phyloP scores from a whole-genome alignment of 1,140 invertebrate genomes.

The Melitaea cinxia region DNA sequence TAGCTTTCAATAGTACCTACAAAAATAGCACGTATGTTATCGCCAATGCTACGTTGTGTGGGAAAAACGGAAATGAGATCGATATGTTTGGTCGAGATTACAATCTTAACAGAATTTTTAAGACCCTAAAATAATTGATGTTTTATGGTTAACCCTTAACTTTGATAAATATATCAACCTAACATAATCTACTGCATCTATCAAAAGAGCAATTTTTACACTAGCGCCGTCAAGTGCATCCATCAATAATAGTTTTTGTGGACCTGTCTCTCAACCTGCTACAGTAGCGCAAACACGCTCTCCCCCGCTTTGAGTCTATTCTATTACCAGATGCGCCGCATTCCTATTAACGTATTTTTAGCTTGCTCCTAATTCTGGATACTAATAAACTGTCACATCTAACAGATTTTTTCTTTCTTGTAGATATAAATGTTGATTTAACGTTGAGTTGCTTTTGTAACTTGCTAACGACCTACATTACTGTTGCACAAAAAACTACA shows the following conservation, averaged over 20 bases:
- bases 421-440: slow-evolving; percentile 10
- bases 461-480: neutral
- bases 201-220: slow-evolving; percentile 11
- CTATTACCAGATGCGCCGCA: slow-evolving; percentile 69
- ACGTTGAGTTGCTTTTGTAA: neutral
- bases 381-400: slow-evolving; percentile 41
- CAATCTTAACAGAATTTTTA: no score
- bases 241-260: slow-evolving; percentile 43
- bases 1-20: no score
- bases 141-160: no score
- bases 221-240: slow-evolving; percentile 8
- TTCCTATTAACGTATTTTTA: slow-evolving; percentile 62
- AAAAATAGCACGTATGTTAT: no score
- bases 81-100: no score
- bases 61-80: no score
- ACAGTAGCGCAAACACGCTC: slow-evolving; percentile 21
- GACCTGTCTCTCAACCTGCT: slow-evolving; percentile 50
- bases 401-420: slow-evolving; percentile 27
- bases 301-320: slow-evolving; percentile 58
- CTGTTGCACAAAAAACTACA: neutral
- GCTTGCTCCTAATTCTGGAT: slow-evolving; percentile 56
- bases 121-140: no score
- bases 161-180: no score
- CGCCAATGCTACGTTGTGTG: no score
- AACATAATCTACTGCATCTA: neutral